Base-by-base conservation (phyloP, 2,797 vertebrate genomes). In the Coreius guichenoti region DNA sequence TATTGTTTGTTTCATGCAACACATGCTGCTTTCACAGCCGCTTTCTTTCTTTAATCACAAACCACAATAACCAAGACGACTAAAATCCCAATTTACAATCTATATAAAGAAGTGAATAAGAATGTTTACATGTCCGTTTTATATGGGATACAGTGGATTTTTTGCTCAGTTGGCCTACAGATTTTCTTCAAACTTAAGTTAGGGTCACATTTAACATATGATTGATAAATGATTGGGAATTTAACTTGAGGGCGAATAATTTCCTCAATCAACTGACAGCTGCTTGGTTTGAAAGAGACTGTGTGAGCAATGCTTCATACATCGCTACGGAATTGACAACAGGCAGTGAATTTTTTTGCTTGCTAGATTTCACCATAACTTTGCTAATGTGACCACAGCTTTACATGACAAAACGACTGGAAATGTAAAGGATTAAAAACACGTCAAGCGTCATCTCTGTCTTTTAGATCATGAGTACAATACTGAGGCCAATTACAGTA, bases 1-100 rank as follows among this genome's bases (percentile, higher is more conserved):
- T 63, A 39, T 70, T 70, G 75, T 47, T 47, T 29, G 61, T 65
- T 76, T 75, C 31, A 39, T 68, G 26, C 29, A 58, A 54, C 72
- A 26, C 16, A n/a, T 13, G 11, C 43, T 29, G 11, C 36, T 43
- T 45, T 79, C 67, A 82, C 56, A 72, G 21, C 21, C 49, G 26
- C 21, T 82, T 63, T 36, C 43, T 65, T 16, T 31, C 19, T 17
- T 9, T 43, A 65, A n/a, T 56, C 68, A n/a, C 39, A 82, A 82
- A 67, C 0, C 47, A 43, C n/a, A 33, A 43, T 8, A 23, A 76
- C 11, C 19, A 65, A 75, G 8, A 61, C 0, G 5, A 31, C 2
- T 23, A 21, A 47, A 83, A 51, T 39, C 6, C 21, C 23, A 78
- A 17, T 31, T 12, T 14, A 1, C 21, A 63, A 21, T 29, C 1